A percentile compares a stretch with the other conserved stretches of the same genome.
phyloP scores from a whole-genome alignment of 2,888 invertebrate species.

The Ditylenchus weischeri region DNA sequence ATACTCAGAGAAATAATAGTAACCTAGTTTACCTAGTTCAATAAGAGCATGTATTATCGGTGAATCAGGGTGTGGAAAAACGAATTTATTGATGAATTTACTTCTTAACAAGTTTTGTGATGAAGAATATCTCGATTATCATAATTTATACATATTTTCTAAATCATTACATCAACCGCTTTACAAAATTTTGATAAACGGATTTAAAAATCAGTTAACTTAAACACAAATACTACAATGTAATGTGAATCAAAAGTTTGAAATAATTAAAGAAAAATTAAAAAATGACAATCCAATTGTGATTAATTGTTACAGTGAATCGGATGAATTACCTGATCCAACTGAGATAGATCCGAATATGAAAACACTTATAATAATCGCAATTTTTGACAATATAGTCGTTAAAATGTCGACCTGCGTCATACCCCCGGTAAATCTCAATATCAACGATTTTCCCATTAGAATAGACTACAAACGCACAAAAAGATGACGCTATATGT shows the following conservation, averaged over 20 bases:
- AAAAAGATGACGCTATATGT: too few species aligned
- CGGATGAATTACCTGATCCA: constrained; percentile 41
- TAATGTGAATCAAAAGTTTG: constrained; percentile 32
- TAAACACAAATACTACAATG: constrained; percentile 37
- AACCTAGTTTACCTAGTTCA: constrained; percentile 26
- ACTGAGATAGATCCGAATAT: constrained; percentile 32
- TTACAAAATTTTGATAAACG: constrained; percentile 39
- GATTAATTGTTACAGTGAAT: constrained; percentile 18
- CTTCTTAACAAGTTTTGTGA: constrained; percentile 38
- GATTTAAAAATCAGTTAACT: constrained; percentile 31
- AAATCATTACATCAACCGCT: constrained; percentile 44
- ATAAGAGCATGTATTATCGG: constrained; percentile 47
- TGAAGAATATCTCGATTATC: constrained; percentile 43
- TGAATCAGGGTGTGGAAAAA: constrained; percentile 43
- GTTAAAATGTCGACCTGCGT: too few species aligned
- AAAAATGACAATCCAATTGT: constrained; percentile 24
- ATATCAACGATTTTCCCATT: too few species aligned
- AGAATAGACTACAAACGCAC: too few species aligned
- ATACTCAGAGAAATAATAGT: constrained; percentile 37
- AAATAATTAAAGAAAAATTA: constrained; percentile 31
- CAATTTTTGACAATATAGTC: too few species aligned
- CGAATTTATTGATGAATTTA: constrained; percentile 43
- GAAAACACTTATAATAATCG: too few species aligned
- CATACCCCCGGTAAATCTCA: too few species aligned
- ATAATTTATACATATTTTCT: constrained; percentile 40